Percentiles rank a stretch among this genome's conserved stretches.
Evolutionary conservation across 2,797 vertebrate species (phyloP).

Genomic region (Heterohyrax brucei): DNA sequence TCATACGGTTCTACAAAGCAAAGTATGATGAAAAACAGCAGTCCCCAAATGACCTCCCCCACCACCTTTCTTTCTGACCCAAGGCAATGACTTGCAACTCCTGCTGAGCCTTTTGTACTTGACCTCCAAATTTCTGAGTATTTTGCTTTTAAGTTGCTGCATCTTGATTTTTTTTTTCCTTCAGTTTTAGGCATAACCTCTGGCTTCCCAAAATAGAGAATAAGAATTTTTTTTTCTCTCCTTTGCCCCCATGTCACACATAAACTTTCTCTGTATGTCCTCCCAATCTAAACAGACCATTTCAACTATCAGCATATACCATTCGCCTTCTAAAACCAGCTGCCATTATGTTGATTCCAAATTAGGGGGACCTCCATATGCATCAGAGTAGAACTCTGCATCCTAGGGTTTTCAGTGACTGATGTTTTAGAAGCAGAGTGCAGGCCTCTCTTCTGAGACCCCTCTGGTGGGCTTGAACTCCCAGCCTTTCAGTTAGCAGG

Average conservation of each 20-base stretch:
- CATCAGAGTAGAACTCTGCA: too few species aligned
- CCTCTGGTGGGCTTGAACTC: too few species aligned
- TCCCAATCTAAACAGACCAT: accelerated
- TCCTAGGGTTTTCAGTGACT: too few species aligned
- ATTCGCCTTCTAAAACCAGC: background rate
- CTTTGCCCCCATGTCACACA: background rate
- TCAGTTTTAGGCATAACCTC: background rate
- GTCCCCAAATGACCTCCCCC: background rate
- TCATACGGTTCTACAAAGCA: background rate
- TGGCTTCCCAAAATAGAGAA: background rate
- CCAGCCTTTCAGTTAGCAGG: too few species aligned
- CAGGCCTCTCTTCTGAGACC: too few species aligned
- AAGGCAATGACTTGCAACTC: background rate
- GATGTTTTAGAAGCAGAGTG: too few species aligned
- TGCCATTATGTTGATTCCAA: background rate
- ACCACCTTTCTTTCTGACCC: background rate
- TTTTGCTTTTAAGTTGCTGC: background rate
- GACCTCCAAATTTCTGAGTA: background rate
- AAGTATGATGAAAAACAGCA: background rate
- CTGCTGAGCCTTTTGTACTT: background rate
- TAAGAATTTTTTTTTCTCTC: background rate
- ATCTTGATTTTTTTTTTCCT: background rate
- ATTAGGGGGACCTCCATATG: background rate
- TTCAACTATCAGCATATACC: accelerated
- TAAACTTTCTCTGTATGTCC: background rate